A percentile compares a stretch with the other conserved stretches of the same genome.
These are phyloP conservation scores for Adelosebastes latens DNA, from an alignment of 2,797 vertebrate genomes.

Conservation along the genomic window DNA sequence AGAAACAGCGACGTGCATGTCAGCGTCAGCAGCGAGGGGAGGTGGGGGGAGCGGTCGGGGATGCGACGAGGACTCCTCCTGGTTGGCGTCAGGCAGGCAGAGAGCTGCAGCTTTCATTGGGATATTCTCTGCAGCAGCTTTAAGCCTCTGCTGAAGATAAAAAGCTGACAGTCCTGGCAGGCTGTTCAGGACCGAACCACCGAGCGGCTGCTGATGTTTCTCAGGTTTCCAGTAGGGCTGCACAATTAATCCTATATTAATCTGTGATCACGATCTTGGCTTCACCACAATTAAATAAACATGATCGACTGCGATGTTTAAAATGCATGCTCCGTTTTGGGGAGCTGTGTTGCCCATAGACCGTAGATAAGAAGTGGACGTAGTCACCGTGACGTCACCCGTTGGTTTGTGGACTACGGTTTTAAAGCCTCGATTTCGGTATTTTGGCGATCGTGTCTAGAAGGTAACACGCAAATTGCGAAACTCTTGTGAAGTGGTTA, in stretches of 20 bases:
- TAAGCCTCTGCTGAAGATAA: slow-evolving; percentile 12
- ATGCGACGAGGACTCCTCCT: slow-evolving; percentile 9
- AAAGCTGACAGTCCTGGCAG: background rate
- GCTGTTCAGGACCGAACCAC: background rate
- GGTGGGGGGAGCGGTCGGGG: background rate
- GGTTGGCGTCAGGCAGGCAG: background rate
- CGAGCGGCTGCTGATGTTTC: background rate
- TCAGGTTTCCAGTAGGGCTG: background rate
- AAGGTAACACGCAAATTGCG: no score
- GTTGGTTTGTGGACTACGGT: no score
- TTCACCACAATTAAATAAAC: no score
- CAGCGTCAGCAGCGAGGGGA: slow-evolving; percentile 30
- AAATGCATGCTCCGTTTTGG: no score
- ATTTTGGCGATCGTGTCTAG: no score
- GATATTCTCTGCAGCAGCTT: slow-evolving; percentile 7
- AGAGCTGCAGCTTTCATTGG: background rate
- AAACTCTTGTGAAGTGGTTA: no score
- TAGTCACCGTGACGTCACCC: no score
- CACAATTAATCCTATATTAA: no score
- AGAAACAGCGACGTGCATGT: slow-evolving; percentile 63
- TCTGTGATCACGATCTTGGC: no score
- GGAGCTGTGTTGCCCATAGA: no score
- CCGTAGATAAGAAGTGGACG: no score
- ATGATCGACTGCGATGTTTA: no score
- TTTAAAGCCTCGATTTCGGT: fast-evolving